phyloP scores from a whole-genome alignment of 2,888 invertebrate genomes.

The Chrysolina americana region DNA sequence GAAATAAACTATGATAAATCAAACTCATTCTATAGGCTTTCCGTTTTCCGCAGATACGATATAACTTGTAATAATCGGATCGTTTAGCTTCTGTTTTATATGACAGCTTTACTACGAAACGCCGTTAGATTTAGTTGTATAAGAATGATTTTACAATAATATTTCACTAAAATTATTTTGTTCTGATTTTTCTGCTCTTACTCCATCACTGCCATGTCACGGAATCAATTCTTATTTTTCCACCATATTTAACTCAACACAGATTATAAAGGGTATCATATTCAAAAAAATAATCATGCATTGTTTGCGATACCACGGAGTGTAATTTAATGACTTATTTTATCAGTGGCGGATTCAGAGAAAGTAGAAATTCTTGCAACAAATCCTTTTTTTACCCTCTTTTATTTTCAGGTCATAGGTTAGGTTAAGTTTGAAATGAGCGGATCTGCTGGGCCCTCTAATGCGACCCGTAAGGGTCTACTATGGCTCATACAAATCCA shows the following conservation, averaged over 20 bases:
- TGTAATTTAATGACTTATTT: not conserved
- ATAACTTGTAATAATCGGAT: slow-evolving; percentile 15
- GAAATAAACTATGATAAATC: slow-evolving; percentile 56
- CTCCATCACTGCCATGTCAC: too few relatives aligned
- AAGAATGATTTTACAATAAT: slow-evolving; percentile 6
- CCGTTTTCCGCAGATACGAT: slow-evolving; percentile 12
- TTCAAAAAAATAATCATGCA: not conserved
- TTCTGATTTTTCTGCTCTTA: not conserved
- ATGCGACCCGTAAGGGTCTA: too few relatives aligned
- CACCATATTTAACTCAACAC: not conserved
- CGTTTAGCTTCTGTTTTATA: slow-evolving; percentile 21
- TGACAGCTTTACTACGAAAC: slow-evolving; percentile 1
- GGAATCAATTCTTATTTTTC: too few relatives aligned
- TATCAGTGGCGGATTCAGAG: too few relatives aligned
- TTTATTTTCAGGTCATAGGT: too few relatives aligned
- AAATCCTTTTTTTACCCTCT: too few relatives aligned
- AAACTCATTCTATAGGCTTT: slow-evolving; percentile 32
- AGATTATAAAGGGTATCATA: not conserved
- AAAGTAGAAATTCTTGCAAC: too few relatives aligned
- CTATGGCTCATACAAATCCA: too few relatives aligned
- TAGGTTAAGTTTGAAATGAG: too few relatives aligned
- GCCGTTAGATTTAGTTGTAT: slow-evolving; percentile 4
- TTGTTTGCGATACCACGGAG: not conserved
- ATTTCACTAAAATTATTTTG: slow-evolving; percentile 1
- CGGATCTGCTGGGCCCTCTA: too few relatives aligned